Base-by-base conservation (phyloP, 2,888 invertebrate species). In the Nasonovia ribisnigri region DNA sequence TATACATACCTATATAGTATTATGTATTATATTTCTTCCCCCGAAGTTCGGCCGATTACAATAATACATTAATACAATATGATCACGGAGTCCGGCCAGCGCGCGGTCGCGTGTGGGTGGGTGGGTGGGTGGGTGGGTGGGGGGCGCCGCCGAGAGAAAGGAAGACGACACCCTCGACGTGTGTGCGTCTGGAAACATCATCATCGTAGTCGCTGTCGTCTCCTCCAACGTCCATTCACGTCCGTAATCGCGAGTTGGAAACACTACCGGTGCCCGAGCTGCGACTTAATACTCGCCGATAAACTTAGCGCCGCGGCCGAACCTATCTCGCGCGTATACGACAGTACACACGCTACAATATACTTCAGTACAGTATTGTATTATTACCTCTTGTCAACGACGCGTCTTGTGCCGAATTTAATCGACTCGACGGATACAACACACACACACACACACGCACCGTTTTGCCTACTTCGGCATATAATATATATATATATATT, bases 91-190 rank as follows among this genome's bases (percentile, higher is more conserved):
- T 42, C 51, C 46, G 67, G 6, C 20, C 3, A 24, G 29, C 43
- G 43, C n/a, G 57, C 13, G 54, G 11, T 10, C 16, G 0, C n/a
- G 16, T 29, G 54, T 26, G 54, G 42, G 42, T 3, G 92, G 86
- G 42, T 46, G 84, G 84, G 84, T 3, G 60, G 46, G 3, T 16
- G 51, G 54, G 54, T 3, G 92, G 86, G 42, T 36, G 48, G 48
- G 24, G 16, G 77, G 36, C 90, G 20, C 84, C 84, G 84, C 13
- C 84, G 90, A 51, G 90, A 90, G 93, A 93, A 93, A 93, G 93
- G 93, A 93, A 93, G 93, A 93, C 93, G 93, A 93, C 93, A 93
- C 93, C 93, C 90, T 86, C 48, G 67, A 84, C 90, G 84, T 20
- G 77, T 77, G 90, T 48, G 67, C 48, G 87, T 46, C 92, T 88